These are phyloP conservation scores for Orchesella flavescens DNA, from an alignment of 2,888 invertebrate genomes.

Conservation along the genomic window DNA sequence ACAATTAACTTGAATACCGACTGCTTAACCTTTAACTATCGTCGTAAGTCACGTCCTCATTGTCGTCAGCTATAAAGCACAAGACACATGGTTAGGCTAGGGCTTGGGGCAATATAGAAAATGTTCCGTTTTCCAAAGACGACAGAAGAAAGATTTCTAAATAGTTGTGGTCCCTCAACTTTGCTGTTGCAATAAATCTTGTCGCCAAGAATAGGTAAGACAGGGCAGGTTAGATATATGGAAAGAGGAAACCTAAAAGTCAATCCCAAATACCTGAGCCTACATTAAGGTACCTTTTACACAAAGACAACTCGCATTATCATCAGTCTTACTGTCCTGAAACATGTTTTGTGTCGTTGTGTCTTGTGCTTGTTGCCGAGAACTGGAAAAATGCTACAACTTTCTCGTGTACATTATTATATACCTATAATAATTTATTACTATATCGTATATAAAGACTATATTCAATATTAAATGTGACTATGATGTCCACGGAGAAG, in stretches of 20 bases:
- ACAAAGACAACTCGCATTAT: constrained; percentile 6
- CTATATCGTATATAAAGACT: no score
- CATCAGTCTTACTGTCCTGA: neutral
- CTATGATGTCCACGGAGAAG: no score
- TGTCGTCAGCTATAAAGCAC: neutral
- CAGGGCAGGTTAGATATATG: no score
- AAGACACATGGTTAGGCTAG: neutral
- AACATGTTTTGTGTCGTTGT: no score
- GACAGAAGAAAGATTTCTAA: neutral
- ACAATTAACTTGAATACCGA: neutral
- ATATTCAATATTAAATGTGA: no score
- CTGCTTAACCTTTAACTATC: neutral
- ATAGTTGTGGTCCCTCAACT: neutral
- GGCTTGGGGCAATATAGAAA: neutral
- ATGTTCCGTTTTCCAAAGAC: constrained; percentile 8
- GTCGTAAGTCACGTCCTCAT: neutral
- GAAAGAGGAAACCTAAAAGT: no score
- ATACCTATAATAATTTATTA: no score
- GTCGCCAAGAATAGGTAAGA: constrained; percentile 19
- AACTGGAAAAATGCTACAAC: no score
- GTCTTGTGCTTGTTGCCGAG: no score
- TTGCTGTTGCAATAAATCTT: constrained; percentile 38
- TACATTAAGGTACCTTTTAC: constrained; percentile 23
- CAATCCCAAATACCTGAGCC: constrained; percentile 21
- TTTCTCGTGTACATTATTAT: no score